Percentiles rank a stretch among this genome's conserved stretches.
These are phyloP conservation scores for Lineus longissimus DNA, from an alignment of 1,140 invertebrate species.

Conservation along the genomic window DNA sequence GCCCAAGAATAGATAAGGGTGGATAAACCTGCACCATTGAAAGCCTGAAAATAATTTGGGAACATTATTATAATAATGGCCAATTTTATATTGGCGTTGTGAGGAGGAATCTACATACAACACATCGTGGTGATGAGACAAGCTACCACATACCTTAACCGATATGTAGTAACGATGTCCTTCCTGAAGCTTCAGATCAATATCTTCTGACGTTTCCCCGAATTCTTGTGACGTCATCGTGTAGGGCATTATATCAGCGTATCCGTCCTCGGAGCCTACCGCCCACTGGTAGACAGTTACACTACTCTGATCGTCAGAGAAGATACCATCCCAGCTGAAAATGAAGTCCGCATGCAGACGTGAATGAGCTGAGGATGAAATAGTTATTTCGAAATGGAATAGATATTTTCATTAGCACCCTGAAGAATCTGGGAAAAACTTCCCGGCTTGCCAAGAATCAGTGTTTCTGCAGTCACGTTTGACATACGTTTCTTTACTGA, in stretches of 20 bases:
- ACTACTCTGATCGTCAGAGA: conserved; percentile 28
- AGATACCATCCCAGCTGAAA: conserved; percentile 31
- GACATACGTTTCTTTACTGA: no score
- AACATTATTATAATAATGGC: background rate
- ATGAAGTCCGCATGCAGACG: background rate
- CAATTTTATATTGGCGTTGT: no score
- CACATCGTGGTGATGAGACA: no score
- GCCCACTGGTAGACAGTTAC: conserved; percentile 21
- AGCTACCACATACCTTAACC: conserved; percentile 30
- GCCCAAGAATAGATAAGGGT: conserved; percentile 21
- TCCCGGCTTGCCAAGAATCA: no score
- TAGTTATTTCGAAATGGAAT: no score
- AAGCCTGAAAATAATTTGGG: conserved; percentile 20
- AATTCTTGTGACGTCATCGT: conserved; percentile 17
- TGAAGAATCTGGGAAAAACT: no score
- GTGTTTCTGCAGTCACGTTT: no score
- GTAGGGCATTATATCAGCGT: conserved; percentile 25
- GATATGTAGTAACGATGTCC: conserved; percentile 30
- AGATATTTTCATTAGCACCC: no score
- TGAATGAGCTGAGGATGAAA: no score
- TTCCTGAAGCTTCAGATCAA: conserved; percentile 13
- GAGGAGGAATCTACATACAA: no score
- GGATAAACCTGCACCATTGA: conserved; percentile 26
- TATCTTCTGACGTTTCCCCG: conserved; percentile 10
- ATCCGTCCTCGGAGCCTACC: conserved; percentile 26